Percentiles rank a stretch among this genome's conserved stretches.
Conservation (phyloP, 2,888 invertebrate species). For the Lapara coniferarum region DNA sequence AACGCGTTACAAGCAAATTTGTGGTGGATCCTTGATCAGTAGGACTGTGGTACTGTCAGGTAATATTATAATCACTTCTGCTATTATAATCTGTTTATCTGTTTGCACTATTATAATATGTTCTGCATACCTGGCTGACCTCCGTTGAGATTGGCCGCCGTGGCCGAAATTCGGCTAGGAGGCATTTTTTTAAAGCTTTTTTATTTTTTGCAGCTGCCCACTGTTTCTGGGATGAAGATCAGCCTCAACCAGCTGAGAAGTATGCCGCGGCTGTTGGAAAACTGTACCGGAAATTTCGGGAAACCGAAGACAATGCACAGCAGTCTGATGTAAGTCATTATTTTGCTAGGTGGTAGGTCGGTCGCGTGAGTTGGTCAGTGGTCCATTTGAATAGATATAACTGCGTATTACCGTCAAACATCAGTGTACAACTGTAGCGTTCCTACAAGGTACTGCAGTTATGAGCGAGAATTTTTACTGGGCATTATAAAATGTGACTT, state of each 20-base stretch:
- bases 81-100: no score
- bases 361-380: not conserved
- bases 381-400: not conserved
- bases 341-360: not conserved
- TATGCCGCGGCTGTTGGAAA: constrained; percentile 67
- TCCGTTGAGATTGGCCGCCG: no score
- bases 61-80: constrained; percentile 28
- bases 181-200: not conserved
- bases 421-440: no score
- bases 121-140: no score
- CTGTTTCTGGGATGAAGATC: constrained; percentile 57
- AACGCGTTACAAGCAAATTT: constrained; percentile 71
- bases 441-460: no score
- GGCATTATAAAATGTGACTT: no score
- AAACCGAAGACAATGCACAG: constrained; percentile 50
- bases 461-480: no score
- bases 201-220: constrained; percentile 56
- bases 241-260: constrained; percentile 42
- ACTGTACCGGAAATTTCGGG: constrained; percentile 59
- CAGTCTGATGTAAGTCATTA: constrained; percentile 58
- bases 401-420: not conserved
- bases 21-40: constrained; percentile 81
- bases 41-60: constrained; percentile 57
- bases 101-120: no score
- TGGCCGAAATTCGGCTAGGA: no score